phyloP scores from a whole-genome alignment of 1,140 invertebrate species.

The Drosophila suzukii region DNA sequence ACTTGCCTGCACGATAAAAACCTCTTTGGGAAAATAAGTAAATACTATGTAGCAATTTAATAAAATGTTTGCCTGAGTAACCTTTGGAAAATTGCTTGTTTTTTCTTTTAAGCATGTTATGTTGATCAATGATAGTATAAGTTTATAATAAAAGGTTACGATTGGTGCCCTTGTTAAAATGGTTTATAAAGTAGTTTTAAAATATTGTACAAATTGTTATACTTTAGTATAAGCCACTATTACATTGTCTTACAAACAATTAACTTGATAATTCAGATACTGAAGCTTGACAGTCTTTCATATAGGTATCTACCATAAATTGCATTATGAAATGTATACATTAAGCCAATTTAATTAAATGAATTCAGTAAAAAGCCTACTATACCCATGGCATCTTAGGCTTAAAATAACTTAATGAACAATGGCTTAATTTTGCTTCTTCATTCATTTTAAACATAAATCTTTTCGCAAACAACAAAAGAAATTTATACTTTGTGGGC shows the following conservation, averaged over 20 bases:
- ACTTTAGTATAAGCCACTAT: too few relatives aligned
- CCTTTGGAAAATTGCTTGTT: background rate
- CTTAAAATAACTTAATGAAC: background rate
- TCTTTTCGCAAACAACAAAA: conserved; percentile 13
- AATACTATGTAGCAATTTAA: conserved; percentile 2
- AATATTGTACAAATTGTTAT: too few relatives aligned
- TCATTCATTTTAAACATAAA: conserved; percentile 5
- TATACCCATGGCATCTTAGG: background rate
- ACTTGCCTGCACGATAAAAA: conserved; percentile 33
- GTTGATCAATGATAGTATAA: background rate
- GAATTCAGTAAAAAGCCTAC: background rate
- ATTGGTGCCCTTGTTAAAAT: background rate
- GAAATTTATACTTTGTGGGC: conserved; percentile 1
- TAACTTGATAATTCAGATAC: too few relatives aligned
- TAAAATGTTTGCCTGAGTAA: conserved; percentile 4
- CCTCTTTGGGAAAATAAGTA: conserved; percentile 13
- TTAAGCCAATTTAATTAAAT: background rate
- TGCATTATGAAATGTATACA: background rate
- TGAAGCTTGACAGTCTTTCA: background rate
- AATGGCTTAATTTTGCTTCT: conserved; percentile 5
- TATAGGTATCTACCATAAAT: background rate
- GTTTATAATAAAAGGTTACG: background rate
- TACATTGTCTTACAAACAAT: too few relatives aligned
- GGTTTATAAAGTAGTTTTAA: too few relatives aligned
- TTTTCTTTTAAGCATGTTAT: background rate